Base-by-base conservation (phyloP, 2,888 invertebrate genomes). In the Terebella lapidaria region DNA sequence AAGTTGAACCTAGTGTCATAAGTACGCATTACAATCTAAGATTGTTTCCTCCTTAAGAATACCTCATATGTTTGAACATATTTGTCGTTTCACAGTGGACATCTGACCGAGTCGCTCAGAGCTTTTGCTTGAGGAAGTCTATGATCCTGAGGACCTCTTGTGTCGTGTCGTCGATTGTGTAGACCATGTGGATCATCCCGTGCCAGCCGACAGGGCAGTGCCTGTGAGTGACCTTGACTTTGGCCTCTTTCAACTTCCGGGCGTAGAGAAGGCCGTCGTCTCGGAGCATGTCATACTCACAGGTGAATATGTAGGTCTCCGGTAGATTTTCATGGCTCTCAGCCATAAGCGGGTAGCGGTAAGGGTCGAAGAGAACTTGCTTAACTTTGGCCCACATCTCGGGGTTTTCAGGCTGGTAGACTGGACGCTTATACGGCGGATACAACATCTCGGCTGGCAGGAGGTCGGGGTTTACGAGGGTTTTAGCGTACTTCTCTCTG, bases 261-360 rank as follows among this genome's bases (percentile, higher is more conserved):
- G 52, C 57, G 29, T 57, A 57, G 5, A 57, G 49, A 22, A 20
- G 52, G 15, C 57, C 57, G 25, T 57, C 57, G 52, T 57, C 57
- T 27, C 57, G 49, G 27, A 57, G 57, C 3, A 29, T 22, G 20
- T 57, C 57, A 26, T 29, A 52, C 26, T 57, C 22, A 29, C 49
- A 25, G 1, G 57, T 57, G 4, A 51, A 29, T 15, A 57, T 22
- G 22, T 52, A 57, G 52, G 57, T 30, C 3, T 52, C 52, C 4
- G 57, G 57, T 2, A 57, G 52, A 3, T 29, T 29, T 27, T 52
- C 29, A 26, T 46, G 29, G 24, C 52, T 49, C 25, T 28, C 29
- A 1, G 57, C 52, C 25, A 29, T n/a, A 1, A 57, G 35, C 2
- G 57, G 57, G 20, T 15, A 53, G 20, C 5, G 20, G 20, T 26